A percentile compares a stretch with the other conserved stretches of the same genome.
Evolutionary conservation across 2,888 invertebrate genomes (phyloP).

Genomic region (Apantesis nais): DNA sequence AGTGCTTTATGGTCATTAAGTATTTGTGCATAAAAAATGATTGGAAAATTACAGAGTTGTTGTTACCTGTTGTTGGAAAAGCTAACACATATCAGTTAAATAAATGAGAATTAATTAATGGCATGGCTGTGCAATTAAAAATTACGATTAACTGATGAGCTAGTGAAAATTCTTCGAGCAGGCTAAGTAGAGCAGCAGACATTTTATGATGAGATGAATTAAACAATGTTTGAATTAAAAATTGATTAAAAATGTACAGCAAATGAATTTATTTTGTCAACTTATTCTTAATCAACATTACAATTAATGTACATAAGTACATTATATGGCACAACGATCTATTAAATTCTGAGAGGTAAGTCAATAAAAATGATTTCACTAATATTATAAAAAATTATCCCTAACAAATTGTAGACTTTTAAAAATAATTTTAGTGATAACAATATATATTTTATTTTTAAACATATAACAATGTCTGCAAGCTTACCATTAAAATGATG

Average conservation of each 20-base stretch:
- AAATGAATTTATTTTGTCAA: slow-evolving; percentile 15
- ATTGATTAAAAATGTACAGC: not conserved
- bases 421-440: not conserved
- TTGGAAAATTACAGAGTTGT: too few species aligned
- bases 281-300: slow-evolving; percentile 12
- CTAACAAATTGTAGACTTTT: not conserved
- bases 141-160: not conserved
- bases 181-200: not conserved
- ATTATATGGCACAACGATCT: slow-evolving; percentile 36
- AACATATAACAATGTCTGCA: not conserved
- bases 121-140: not conserved
- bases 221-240: not conserved
- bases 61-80: too few species aligned
- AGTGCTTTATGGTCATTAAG: too few species aligned
- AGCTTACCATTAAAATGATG: not conserved
- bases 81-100: too few species aligned
- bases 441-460: not conserved
- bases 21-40: too few species aligned
- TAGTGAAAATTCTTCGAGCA: not conserved
- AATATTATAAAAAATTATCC: not conserved
- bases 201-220: not conserved
- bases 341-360: slow-evolving; percentile 10
- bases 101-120: not conserved
- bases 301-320: slow-evolving; percentile 6
- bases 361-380: slow-evolving; percentile 14